Conservation (phyloP, 2,797 vertebrate species). For the Cichlasoma orientale region DNA sequence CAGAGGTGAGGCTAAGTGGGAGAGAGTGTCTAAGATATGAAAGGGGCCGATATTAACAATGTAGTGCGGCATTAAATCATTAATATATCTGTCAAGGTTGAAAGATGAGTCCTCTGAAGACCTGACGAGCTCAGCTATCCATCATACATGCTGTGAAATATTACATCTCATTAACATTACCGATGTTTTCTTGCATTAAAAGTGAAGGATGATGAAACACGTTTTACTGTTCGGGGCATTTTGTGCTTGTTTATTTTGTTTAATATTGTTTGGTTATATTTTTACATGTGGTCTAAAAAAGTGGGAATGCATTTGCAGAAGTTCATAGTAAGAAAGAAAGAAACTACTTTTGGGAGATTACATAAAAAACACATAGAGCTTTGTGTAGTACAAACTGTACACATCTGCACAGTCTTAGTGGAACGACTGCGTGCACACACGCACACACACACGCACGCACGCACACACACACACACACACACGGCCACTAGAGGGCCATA, state of each 20-base stretch:
- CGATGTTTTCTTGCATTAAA: not conserved
- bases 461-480: no score
- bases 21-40: conserved; percentile 2
- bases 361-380: not conserved
- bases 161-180: conserved; percentile 38
- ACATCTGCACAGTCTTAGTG: not conserved
- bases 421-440: not conserved
- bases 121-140: conserved; percentile 4
- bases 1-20: not conserved
- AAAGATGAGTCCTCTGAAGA: conserved; percentile 32
- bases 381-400: not conserved
- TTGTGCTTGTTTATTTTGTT: conserved; percentile 4
- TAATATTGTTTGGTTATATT: accelerated
- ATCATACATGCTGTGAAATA: conserved; percentile 21
- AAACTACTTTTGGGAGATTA: not conserved
- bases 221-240: not conserved
- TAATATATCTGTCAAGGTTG: conserved; percentile 28
- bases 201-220: not conserved
- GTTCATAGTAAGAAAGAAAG: not conserved
- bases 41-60: conserved; percentile 21
- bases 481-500: conserved; percentile 56
- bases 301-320: not conserved
- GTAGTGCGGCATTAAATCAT: conserved; percentile 36
- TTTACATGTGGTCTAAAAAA: conserved; percentile 10
- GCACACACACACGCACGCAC: no score